Conservation (phyloP, 2,888 invertebrate species). For the Cataglyphis rosenhaueri region DNA sequence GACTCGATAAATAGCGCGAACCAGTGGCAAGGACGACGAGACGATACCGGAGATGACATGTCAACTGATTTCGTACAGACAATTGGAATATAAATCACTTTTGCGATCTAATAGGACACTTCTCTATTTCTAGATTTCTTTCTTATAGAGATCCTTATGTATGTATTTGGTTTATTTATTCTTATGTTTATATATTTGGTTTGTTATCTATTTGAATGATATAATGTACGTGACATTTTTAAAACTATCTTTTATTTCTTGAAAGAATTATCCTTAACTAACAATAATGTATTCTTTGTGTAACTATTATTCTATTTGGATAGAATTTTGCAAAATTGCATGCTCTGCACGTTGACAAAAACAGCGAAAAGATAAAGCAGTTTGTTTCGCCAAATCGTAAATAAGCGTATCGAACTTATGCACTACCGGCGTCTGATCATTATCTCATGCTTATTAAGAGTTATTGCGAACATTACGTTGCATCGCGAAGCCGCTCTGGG, state of each 20-base stretch:
- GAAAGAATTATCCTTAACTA: background rate
- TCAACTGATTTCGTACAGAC: background rate
- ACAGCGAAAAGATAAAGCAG: conserved; percentile 27
- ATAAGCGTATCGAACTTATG: conserved; percentile 65
- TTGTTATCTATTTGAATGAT: background rate
- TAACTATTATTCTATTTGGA: background rate
- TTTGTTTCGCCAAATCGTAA: conserved; percentile 60
- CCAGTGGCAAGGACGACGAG: background rate
- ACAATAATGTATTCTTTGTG: background rate
- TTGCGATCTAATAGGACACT: background rate
- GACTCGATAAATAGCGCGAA: conserved; percentile 33
- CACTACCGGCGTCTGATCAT: conserved; percentile 65
- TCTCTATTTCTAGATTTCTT: background rate
- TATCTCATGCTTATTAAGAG: conserved; percentile 71
- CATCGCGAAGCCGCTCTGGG: conserved; percentile 33
- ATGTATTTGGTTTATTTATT: too few relatives aligned
- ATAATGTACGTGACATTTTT: background rate
- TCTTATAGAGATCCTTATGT: background rate
- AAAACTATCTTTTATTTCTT: background rate
- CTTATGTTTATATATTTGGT: background rate
- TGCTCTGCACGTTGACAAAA: background rate
- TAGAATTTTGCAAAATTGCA: background rate
- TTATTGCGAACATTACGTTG: conserved; percentile 60
- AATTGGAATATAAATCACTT: background rate
- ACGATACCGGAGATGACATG: background rate